phyloP scores from a whole-genome alignment of 1,140 invertebrate species.

The Zaprionus inermis region DNA sequence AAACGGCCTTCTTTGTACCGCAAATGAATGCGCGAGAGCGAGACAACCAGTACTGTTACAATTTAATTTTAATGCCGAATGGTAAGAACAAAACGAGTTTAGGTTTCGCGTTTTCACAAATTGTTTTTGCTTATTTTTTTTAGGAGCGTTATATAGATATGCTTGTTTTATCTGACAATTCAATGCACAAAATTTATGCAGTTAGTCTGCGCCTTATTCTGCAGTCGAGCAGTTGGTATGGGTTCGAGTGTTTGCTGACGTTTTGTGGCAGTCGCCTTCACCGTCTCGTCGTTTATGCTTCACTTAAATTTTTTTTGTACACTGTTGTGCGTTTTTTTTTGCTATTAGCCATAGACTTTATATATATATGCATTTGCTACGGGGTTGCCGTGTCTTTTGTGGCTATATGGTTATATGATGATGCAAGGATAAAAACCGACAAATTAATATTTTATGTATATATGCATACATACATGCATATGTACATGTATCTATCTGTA shows the following conservation, averaged over 20 bases:
- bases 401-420: constrained; percentile 45
- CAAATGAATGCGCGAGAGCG: constrained; percentile 35
- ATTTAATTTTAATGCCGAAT: constrained; percentile 51
- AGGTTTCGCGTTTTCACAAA: constrained; percentile 49
- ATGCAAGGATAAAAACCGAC: constrained; percentile 69
- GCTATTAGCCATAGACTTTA: constrained; percentile 1
- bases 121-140: constrained; percentile 33
- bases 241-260: constrained; percentile 55
- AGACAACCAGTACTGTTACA: constrained; percentile 47
- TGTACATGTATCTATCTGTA: constrained; percentile 54
- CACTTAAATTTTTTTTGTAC: constrained; percentile 49
- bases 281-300: constrained; percentile 54
- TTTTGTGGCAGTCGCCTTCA: constrained; percentile 44
- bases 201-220: constrained; percentile 3
- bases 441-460: constrained; percentile 69
- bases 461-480: constrained; percentile 39
- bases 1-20: constrained; percentile 41
- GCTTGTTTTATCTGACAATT: not conserved
- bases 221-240: constrained; percentile 21
- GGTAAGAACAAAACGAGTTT: constrained; percentile 55
- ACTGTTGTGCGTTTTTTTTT: constrained; percentile 41
- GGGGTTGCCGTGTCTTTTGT: constrained; percentile 17
- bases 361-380: constrained; percentile 16
- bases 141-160: constrained; percentile 18
- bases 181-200: constrained; percentile 8